Evolutionary conservation across 2,888 invertebrate species (phyloP), one percentile per base, ranked within the genome.

Genomic region (Oscheius sp.): DNA sequence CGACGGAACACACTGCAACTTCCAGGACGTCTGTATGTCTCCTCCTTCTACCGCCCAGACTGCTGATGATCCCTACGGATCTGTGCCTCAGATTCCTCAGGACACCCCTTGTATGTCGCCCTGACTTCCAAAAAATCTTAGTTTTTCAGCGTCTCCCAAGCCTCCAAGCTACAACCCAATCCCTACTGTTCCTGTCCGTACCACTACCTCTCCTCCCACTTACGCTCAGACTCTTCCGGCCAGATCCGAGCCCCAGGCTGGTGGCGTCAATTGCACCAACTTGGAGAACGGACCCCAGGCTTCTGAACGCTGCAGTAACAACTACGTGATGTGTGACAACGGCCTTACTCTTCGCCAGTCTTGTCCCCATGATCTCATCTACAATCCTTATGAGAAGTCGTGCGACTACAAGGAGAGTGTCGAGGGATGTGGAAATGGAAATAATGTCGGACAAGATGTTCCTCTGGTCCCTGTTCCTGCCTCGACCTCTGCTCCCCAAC

Each of bases 291-390:
- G 83, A 57, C 60, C 75, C 51, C 73, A 79, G 60, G 75, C 83
- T 1, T 59, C 70, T 13, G 78, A 72, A 10, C 9, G 13, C 3
- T 83, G 83, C 70, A 53, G 68, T 9, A 62, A 1, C 42, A 51
- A 75, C 10, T 83, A 78, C 73, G 72, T 76, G 74, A 42, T 42
- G 10, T 83, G 83, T 74, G 76, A 74, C 55, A 50, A 79, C 65
- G 58, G 62, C 33, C 13, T 32, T 7, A 62, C 74, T 48, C 32
- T 53, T 13, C 21, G 55, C 32, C 3, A 9, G 10, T 51, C 2
- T n/a, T 63, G 63, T 11, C 63, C 47, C 1, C 11, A 9, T n/a
- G 63, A 33, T 29, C 63, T 60, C 1, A n/a, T 47, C 63, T 63
- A 48, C 48, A 63, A 50, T 48, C 63, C 63, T 0, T 63, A 63